Evolutionary conservation across 1,140 invertebrate genomes (phyloP).

Genomic region (Aphidius ervi): DNA sequence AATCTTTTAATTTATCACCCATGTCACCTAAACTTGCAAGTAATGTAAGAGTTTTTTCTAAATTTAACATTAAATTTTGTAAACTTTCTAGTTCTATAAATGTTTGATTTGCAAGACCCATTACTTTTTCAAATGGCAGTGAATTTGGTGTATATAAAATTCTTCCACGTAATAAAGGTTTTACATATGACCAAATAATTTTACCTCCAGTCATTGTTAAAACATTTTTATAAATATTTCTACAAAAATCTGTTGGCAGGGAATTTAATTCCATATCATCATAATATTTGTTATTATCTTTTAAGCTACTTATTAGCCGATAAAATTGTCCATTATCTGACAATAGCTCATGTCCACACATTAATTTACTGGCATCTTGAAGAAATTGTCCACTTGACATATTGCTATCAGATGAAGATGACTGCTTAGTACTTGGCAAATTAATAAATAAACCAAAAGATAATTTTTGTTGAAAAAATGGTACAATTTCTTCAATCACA

Average conservation of each 20-base stretch:
- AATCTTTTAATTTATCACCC: constrained; percentile 47
- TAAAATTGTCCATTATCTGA: constrained; percentile 50
- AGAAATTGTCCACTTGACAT: constrained; percentile 45
- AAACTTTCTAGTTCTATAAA: constrained; percentile 58
- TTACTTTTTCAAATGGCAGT: constrained; percentile 50
- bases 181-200: constrained; percentile 64
- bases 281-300: constrained; percentile 54
- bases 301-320: constrained; percentile 52
- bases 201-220: constrained; percentile 59
- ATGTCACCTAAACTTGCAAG: constrained; percentile 50
- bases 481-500: constrained; percentile 48
- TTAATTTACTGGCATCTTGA: constrained; percentile 54
- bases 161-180: constrained; percentile 61
- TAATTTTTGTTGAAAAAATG: constrained; percentile 45
- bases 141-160: constrained; percentile 60
- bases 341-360: constrained; percentile 59
- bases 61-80: constrained; percentile 47
- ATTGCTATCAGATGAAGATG: not conserved
- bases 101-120: constrained; percentile 57
- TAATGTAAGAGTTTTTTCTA: constrained; percentile 49
- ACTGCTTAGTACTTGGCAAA: not conserved
- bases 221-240: constrained; percentile 58
- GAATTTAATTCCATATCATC: constrained; percentile 54
- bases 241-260: constrained; percentile 62
- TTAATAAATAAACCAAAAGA: constrained; percentile 25